Evolutionary conservation across 2,113 vertebrate genomes (phyloP).

Genomic region (Spea bombifrons): DNA sequence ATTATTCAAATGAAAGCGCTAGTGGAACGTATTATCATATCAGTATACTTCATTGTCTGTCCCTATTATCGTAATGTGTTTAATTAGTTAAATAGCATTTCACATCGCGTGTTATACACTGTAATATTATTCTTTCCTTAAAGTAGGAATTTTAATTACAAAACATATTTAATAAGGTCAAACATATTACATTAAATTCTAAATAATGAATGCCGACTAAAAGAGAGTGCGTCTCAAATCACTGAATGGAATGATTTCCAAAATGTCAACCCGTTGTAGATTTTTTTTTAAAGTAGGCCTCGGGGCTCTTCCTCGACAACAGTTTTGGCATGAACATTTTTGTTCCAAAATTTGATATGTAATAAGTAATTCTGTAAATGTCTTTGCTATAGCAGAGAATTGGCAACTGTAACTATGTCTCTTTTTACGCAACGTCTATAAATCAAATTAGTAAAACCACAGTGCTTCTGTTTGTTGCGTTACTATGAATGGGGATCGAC

Average conservation of each 20-base stretch:
- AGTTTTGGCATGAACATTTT: neutral
- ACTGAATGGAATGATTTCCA: slow-evolving; percentile 17
- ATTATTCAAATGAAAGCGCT: slow-evolving; percentile 18
- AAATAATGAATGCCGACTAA: slow-evolving; percentile 25
- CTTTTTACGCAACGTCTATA: slow-evolving; percentile 7
- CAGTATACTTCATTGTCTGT: slow-evolving; percentile 25
- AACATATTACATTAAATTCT: slow-evolving; percentile 28
- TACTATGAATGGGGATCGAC: neutral
- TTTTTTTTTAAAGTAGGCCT: neutral
- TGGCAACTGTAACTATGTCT: slow-evolving; percentile 16
- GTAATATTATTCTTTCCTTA: slow-evolving; percentile 14
- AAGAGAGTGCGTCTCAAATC: slow-evolving; percentile 29
- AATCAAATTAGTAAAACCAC: neutral
- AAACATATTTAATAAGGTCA: slow-evolving; percentile 34
- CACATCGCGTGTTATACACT: neutral
- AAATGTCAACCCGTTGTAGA: accelerated
- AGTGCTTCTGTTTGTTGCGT: neutral
- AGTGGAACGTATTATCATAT: slow-evolving; percentile 31
- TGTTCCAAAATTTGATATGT: neutral
- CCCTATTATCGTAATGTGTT: slow-evolving; percentile 25
- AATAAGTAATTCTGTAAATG: slow-evolving; percentile 3
- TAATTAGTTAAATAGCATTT: slow-evolving; percentile 31
- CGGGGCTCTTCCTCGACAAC: accelerated
- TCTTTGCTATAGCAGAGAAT: neutral
- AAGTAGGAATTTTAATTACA: slow-evolving; percentile 33